Evolutionary conservation across 1,140 invertebrate species (phyloP).

Genomic region (Laodelphax striatellus): DNA sequence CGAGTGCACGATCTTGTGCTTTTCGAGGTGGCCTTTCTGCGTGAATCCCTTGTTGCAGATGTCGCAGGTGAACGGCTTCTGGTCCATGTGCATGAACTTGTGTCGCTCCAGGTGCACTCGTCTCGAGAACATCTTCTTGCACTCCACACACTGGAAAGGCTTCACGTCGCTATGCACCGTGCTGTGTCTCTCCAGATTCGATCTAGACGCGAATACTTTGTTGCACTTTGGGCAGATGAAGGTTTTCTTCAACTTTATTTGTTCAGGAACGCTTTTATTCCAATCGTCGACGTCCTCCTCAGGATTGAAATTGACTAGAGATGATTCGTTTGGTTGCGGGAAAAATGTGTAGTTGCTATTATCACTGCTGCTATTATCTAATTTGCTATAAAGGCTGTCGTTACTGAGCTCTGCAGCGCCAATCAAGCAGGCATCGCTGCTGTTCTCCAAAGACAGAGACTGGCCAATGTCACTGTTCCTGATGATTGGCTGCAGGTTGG

Average conservation of each 20-base stretch:
- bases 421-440: too few relatives aligned
- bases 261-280: neutral
- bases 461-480: neutral
- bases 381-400: neutral
- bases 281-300: neutral
- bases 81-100: slow-evolving; percentile 3
- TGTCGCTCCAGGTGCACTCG: slow-evolving; percentile 1
- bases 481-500: neutral
- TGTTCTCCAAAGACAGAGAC: neutral
- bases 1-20: slow-evolving; percentile 6
- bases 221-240: neutral
- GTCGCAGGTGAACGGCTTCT: slow-evolving; percentile 4
- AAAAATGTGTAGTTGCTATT: neutral
- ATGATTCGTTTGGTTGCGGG: neutral
- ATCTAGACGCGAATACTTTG: neutral
- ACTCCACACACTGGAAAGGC: slow-evolving; percentile 15
- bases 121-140: slow-evolving; percentile 6
- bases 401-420: neutral
- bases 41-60: slow-evolving; percentile 7
- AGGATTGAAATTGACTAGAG: neutral
- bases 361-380: slow-evolving; percentile 1
- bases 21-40: slow-evolving; percentile 4
- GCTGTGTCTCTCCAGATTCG: neutral
- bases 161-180: slow-evolving; percentile 24
- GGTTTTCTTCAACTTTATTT: neutral